Evolutionary conservation across 2,888 invertebrate genomes (phyloP), one percentile per base, ranked within the genome.

Genomic region (Dilophus febrilis): DNA sequence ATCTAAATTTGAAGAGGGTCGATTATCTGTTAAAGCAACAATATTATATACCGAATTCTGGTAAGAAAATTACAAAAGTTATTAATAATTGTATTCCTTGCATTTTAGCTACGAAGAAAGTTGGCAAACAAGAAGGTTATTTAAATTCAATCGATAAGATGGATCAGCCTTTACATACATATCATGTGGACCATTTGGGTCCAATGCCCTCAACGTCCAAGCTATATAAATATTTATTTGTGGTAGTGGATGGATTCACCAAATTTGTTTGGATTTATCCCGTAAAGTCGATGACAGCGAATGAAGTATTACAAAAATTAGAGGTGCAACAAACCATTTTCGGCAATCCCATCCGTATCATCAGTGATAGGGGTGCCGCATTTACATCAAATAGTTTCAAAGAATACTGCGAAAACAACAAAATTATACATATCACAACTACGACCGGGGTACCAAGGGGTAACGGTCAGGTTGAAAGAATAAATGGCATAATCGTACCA

Each of bases 131-230:
- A 33, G 54, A 56, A 45, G 55, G 56, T 12, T 47, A 48, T 7
- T 44, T 58, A 18, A 40, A 54, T 37, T 45, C 51, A 0, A 49
- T 58, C 5, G 48, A 50, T 13, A 58, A 58, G 26, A 53, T 42
- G 13, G 48, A 45, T 1, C 34, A 38, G 4, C 55, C 55, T 11
- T 40, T 57, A 10, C 44, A 51, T 14, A 55, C 53, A 0, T 50
- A 47, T 12, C 55, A 56, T 37, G 31, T 52, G 8, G 56, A 57
- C 36, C 58, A 58, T 35, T 17, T 59, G 4, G 55, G 56, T 4
- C 55, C 55, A 3, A 26, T 53, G 35, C 42, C 47, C 0, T 46
- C 45, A 14, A 56, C 53, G 0, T 46, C 46, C 3, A 55, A 55
- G 29, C 45, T 45, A 13, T 55, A 33, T 13, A 33, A 17, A 5